Base-by-base conservation (phyloP, 2,113 vertebrate species). In the Mobula hypostoma region DNA sequence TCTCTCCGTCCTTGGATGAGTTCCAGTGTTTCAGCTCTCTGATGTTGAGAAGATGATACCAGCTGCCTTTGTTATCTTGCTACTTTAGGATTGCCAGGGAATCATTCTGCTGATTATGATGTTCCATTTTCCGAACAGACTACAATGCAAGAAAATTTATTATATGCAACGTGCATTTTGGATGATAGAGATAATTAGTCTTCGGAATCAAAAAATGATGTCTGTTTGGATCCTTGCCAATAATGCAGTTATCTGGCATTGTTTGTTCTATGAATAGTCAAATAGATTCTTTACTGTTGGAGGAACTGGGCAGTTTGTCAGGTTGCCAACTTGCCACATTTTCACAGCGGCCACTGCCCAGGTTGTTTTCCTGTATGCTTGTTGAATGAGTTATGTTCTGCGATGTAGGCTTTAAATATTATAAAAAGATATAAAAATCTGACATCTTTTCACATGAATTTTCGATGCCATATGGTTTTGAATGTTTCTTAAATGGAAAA, bases 11-110 rank as follows among this genome's bases (percentile, higher is more conserved):
- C 61, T 90, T 90, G 85, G 85, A 66, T 19, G 61, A 66, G 9
- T 19, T 32, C 85, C 85, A 90, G 29, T 66, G 63, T 68, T 90
- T 32, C 85, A 90, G n/a, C 32, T 66, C 29, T 90, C 61, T 90
- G 85, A 90, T 66, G n/a, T 90, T 32, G 14, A 66, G 19, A 90
- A 68, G 61, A 19, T 66, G 15, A 90, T 32, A 66, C 61, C 61
- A 90, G 85, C 61, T 90, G 85, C 63, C 85, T 90, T 68, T 90
- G 85, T 66, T 68, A 90, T n/a, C 17, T 90, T 90, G 66, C n/a
- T 90, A 15, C 61, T 90, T 90, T 17, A 90, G 85, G 5, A 68
- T 90, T 90, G 63, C 85, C 15, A 63, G 15, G 58, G 29, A 63
- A 90, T 90, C 29, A 66, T 90, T 90, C 85, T 66, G 61, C 85